Base-by-base conservation (phyloP, 2,797 vertebrate species). In the Brachymystax lenok region DNA sequence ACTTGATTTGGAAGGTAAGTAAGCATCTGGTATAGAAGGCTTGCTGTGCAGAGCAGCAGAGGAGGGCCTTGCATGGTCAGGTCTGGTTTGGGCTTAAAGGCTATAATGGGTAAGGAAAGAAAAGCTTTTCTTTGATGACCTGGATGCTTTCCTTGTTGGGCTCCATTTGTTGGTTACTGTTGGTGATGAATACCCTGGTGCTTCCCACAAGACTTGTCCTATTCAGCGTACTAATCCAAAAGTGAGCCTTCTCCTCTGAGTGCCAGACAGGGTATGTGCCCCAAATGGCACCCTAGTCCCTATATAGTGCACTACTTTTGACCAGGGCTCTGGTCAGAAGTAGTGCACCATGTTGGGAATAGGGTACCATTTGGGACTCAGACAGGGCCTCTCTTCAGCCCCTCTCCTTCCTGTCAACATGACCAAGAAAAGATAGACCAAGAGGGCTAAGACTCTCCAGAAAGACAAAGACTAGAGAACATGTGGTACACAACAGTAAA, bases 61-160 rank as follows among this genome's bases (percentile, higher is more conserved):
- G 61, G 21, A 30, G 4, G 28, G 14, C 54, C 54, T 19, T 64
- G 21, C 10, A 64, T 17, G 30, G 66, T 2, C 12, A 2, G 27
- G 28, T 30, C 24, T 30, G 28, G 14, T 7, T 4, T 30, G 24
- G 24, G 64, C 27, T 30, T 30, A 67, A 30, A 67, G 27, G 64
- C 27, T 30, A 67, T 67, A 30, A 67, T 17, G 66, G 27, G 28
- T 28, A 19, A 33, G 66, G 66, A 33, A 68, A n/a, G 67, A 33
- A 33, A n/a, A 40, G 67, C 33, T 17, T 69, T 19, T 46, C 33
- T 35, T 46, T 69, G 67, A 69, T 69, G 67, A 69, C 67, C 40
- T 40, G 67, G 67, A 69, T 69, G 35, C 67, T 69, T 69, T 46
- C n/a, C 33, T 46, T 69, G 33, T 35, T 69, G 28, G 35, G 68